These are phyloP conservation scores for Caenorhabditis afra DNA, from an alignment of 2,888 invertebrate genomes.

Conservation along the genomic window DNA sequence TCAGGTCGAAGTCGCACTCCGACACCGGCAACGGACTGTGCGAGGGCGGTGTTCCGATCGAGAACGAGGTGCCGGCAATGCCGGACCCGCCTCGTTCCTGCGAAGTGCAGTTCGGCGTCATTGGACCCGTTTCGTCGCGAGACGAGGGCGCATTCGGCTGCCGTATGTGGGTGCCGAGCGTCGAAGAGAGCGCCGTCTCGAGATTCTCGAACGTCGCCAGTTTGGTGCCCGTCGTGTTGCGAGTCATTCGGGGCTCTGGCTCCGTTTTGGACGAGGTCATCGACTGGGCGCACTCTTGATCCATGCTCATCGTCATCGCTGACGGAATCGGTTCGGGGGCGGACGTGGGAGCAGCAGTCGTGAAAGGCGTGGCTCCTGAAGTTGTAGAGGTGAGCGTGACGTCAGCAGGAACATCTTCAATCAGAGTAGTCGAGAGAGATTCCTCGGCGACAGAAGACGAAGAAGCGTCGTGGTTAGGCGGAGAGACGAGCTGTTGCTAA, in stretches of 20 bases:
- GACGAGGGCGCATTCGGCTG: slow-evolving; percentile 59
- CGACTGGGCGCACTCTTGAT: slow-evolving; percentile 52
- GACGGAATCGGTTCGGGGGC: slow-evolving; percentile 23
- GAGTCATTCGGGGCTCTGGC: slow-evolving; percentile 40
- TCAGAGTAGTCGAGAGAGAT: slow-evolving; percentile 13
- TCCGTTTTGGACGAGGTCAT: slow-evolving; percentile 56
- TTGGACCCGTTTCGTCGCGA: slow-evolving; percentile 53
- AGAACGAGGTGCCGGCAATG: slow-evolving; percentile 44
- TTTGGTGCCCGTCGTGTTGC: slow-evolving; percentile 55
- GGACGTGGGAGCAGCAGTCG: background rate
- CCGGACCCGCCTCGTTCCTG: slow-evolving; percentile 16
- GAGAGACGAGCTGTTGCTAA: slow-evolving; percentile 57
- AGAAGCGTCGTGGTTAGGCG: slow-evolving; percentile 49
- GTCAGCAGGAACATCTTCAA: slow-evolving; percentile 31
- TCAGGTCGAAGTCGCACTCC: slow-evolving; percentile 66
- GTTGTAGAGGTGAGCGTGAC: slow-evolving; percentile 16
- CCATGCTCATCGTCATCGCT: slow-evolving; percentile 40
- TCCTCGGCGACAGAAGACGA: slow-evolving; percentile 6
- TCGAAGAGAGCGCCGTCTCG: slow-evolving; percentile 69
- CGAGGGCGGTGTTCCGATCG: slow-evolving; percentile 66
- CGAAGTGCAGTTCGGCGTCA: slow-evolving; percentile 32
- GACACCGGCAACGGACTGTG: slow-evolving; percentile 64
- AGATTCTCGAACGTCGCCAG: slow-evolving; percentile 67
- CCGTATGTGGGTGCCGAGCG: slow-evolving; percentile 66
- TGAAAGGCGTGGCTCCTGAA: no score